These are phyloP conservation scores for Schizotus pectinicornis DNA, from an alignment of 2,888 invertebrate genomes.

Conservation along the genomic window DNA sequence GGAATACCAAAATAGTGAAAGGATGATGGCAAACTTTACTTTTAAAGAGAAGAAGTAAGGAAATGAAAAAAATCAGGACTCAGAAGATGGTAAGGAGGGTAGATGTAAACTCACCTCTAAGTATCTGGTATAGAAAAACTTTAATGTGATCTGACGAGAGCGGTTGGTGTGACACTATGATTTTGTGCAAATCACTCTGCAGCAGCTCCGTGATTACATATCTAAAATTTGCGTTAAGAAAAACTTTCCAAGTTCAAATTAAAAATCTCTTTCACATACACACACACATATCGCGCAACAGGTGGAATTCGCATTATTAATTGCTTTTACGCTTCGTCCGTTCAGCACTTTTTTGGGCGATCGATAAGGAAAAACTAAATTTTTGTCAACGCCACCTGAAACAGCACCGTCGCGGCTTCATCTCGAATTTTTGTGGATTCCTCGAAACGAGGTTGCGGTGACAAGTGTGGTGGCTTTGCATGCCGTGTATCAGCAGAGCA, in stretches of 20 bases:
- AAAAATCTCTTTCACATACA: not conserved
- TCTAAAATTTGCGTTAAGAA: slow-evolving; percentile 60
- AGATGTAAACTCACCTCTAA: slow-evolving; percentile 91
- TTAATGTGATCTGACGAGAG: slow-evolving; percentile 99
- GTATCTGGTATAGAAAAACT: slow-evolving; percentile 99
- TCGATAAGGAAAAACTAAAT: no score
- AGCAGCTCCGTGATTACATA: slow-evolving; percentile 99
- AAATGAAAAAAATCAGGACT: not conserved
- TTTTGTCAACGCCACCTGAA: no score
- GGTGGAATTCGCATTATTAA: no score
- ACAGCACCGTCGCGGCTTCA: no score
- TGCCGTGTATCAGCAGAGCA: slow-evolving; percentile 4
- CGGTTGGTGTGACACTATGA: slow-evolving; percentile 99
- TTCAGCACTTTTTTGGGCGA: no score
- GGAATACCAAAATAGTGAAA: no score
- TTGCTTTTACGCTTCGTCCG: no score
- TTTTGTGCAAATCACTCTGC: slow-evolving; percentile 99
- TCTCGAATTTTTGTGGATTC: slow-evolving; percentile 5
- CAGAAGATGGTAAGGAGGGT: no score
- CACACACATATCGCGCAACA: not conserved
- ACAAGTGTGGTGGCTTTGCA: slow-evolving; percentile 9
- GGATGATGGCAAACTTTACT: no score
- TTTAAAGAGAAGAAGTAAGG: no score
- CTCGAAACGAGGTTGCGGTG: slow-evolving; percentile 16
- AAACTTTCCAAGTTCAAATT: not conserved